Base-by-base conservation (phyloP, 2,113 vertebrate species). In the Centropus bengalensis region DNA sequence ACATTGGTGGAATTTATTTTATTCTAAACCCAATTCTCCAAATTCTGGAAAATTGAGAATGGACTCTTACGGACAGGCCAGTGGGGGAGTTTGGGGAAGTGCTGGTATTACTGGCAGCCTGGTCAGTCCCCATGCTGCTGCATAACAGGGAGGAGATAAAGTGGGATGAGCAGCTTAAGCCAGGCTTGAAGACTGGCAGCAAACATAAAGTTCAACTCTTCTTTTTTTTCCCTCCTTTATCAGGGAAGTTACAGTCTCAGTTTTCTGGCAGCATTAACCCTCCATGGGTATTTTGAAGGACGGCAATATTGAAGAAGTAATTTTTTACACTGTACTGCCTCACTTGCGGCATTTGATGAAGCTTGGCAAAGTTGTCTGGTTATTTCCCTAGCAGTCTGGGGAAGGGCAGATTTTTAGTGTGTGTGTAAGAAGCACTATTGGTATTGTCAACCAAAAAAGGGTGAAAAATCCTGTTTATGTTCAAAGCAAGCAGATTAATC, bases 11-110 rank as follows among this genome's bases (percentile, higher is more conserved):
- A 80, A 91, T 87, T 78, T 40, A 71, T 79, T 85, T 77, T 92
- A 92, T 95, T 91, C 47, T 68, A 44, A 94, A 89, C 59, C 93
- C 95, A 91, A 87, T 79, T 69, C 42, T n/a, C 28, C 40, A 59
- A 9, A 13, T 36, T 78, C 45, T 93, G 83, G 68, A 45, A 89
- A 19, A 6, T 51, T 70, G 38, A 82, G 58, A 40, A 52, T 3
- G 78, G 68, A 24, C 32, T 60, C n/a, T 52, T 77, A 79, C 21
- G 33, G 56, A 40, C 20, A 52, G 81, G 51, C 21, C 24, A 20
- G 32, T 26, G 30, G 54, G 44, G 36, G 21, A 14, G 26, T 45
- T 32, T 11, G 4, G 36, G 67, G 67, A 85, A 51, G 24, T 24
- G 93, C n/a, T 16, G 58, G 28, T 18, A 7, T 6, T 24, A 58